Base-by-base conservation (phyloP, 2,888 invertebrate species). In the Urechis unicinctus region DNA sequence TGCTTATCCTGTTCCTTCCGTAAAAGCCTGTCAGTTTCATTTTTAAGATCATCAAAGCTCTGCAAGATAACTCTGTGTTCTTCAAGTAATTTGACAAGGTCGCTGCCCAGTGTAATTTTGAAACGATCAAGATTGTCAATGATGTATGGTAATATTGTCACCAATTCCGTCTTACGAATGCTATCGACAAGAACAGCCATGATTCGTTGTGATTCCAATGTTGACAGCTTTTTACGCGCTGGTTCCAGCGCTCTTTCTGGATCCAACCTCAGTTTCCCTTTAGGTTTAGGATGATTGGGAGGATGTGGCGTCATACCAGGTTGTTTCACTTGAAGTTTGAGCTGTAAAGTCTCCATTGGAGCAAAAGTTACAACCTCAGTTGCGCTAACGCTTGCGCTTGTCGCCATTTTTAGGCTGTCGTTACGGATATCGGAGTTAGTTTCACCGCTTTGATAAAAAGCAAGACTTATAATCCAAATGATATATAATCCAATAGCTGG, bases 151-250 rank as follows among this genome's bases (percentile, higher is more conserved):
- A 77, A 53, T 13, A 70, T 57, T 0, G 71, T 66, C 1, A 75
- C 68, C 9, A 77, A 61, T 55, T 75, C 73, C 3, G 65, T 63
- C 55, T 70, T 66, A 46, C 63, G 62, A 28, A 75, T 75, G 1
- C 72, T 68, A 29, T 77, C 77, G 29, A 73, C 71, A 58, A 77
- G 68, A 1, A 75, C 76, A 24, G 72, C 68, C 75, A 78, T 75
- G 4, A 78, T 68, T 36, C 78, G 62, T 58, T 78, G 77, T 0
- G 77, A 67, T 56, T 78, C 78, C 49, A 78, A 63, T 5, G 77
- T 73, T 3, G 75, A 64, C 46, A 78, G 66, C 54, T 78, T 78
- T 58, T 77, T 78, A 28, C 73, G 62, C 1, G 73, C 69, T 4
- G 78, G 77, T 57, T 78, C 77, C 46, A 77, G 56, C 13, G 74